Evolutionary conservation across 2,113 vertebrate species (phyloP).

Genomic region (Charina bottae): DNA sequence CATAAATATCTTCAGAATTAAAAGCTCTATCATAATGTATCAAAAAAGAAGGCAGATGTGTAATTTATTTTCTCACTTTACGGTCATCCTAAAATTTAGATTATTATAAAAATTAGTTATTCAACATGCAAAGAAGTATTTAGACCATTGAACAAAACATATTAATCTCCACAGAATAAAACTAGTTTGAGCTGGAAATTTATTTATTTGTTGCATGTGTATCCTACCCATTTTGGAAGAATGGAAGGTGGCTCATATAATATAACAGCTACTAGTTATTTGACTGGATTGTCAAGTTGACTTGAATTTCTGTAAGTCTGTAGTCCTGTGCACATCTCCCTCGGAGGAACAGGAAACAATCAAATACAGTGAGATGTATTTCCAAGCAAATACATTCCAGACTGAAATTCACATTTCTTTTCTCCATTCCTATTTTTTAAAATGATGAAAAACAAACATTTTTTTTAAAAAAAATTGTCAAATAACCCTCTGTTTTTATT

Average conservation of each 20-base stretch:
- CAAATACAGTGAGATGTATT: background rate
- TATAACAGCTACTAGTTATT: conserved; percentile 25
- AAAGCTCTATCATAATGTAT: background rate
- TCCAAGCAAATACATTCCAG: background rate
- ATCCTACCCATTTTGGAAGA: background rate
- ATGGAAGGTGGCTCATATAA: background rate
- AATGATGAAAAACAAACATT: background rate
- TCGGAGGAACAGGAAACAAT: background rate
- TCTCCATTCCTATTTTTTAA: background rate
- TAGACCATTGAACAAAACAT: background rate
- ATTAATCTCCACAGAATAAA: conserved; percentile 9
- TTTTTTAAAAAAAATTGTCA: conserved; percentile 10
- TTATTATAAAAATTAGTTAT: background rate
- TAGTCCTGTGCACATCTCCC: background rate
- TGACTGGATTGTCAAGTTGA: conserved; percentile 46
- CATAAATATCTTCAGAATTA: background rate
- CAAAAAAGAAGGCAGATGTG: background rate
- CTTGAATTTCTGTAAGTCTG: background rate
- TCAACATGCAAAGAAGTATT: conserved; percentile 10
- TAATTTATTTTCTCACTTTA: background rate
- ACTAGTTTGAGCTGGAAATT: conserved; percentile 44
- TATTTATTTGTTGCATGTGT: conserved; percentile 22
- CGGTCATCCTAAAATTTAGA: background rate
- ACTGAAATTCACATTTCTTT: background rate
- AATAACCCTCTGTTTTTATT: conserved; percentile 46